Evolutionary conservation across 2,888 invertebrate genomes (phyloP), one percentile per base, ranked within the genome.

Genomic region (Epinotia ramella): DNA sequence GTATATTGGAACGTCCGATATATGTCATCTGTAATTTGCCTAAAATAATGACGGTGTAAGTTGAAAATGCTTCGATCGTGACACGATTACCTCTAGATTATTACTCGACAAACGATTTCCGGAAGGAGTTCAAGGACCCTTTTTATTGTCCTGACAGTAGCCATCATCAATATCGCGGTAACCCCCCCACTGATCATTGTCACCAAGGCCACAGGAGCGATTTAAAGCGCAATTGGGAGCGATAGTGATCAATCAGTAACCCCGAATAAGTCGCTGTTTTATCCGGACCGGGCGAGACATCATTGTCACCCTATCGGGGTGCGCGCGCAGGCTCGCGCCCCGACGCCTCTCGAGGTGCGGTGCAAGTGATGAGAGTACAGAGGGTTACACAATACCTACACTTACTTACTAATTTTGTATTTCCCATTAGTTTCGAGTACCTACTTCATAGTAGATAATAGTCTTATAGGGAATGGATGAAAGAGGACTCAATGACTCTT

Each of bases 291-390:
- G 24, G n/a, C 73, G 60, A 68, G 56, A 33, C 75, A 75, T 71
- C 75, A 67, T 76, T 72, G 76, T 76, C 76, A 67, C 76, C 76
- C 76, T 65, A 72, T 65, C 67, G 76, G 20, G 71, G 11, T 76
- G 76, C 76, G 76, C 72, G 76, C 76, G 76, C 76, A 76, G 53
- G 59, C 49, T 33, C 64, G 67, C 67, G 60, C 71, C 62, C 72
- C 62, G 62, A 71, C 72, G 57, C 76, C 56, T 46, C 72, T 20
- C 11, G n/a, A 56, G 60, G 53, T n/a, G 46, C 56, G 62, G 76
- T 62, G 16, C 75, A 75, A 71, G 75, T 28, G n/a, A 60, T 49
- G 53, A 13, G 60, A 70, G 53, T 3, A 6, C 12, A 9, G 18
- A 40, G 18, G 16, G 9, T 40, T 53, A 6, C 53, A 3, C 49